Conservation (phyloP, 64 coral and sea anemone genomes). For the Montipora efflorescens region DNA sequence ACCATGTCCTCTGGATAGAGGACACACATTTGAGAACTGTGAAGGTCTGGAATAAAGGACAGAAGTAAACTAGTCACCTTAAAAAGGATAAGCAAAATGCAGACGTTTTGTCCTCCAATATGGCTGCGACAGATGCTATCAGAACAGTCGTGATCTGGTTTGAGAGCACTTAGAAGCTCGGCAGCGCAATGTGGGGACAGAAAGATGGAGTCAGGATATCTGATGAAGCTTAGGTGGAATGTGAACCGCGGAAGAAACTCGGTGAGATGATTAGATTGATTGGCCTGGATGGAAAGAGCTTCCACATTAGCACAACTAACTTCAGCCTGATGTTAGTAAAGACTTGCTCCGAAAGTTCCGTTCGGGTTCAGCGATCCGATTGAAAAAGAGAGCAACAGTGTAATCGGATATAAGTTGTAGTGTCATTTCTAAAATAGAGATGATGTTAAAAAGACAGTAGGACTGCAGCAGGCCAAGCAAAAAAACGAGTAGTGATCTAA, state of each 20-base stretch:
- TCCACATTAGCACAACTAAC: too few relatives aligned
- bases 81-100: not conserved
- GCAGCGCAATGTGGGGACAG: not conserved
- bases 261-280: not conserved
- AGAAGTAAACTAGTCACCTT: too few relatives aligned
- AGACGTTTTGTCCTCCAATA: slow-evolving; percentile 10
- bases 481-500: too few relatives aligned
- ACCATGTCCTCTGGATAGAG: not conserved
- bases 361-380: too few relatives aligned
- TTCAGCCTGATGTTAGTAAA: too few relatives aligned
- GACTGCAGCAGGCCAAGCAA: too few relatives aligned
- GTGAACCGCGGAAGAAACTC: not conserved
- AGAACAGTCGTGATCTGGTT: not conserved
- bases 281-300: not conserved
- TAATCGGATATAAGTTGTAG: not conserved
- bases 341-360: too few relatives aligned
- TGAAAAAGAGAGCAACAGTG: too few relatives aligned
- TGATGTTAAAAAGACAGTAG: too few relatives aligned
- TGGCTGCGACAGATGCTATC: slow-evolving; percentile 8
- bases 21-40: not conserved
- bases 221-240: not conserved
- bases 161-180: not conserved
- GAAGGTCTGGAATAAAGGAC: not conserved
- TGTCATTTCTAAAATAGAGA: too few relatives aligned
- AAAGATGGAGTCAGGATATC: not conserved